Base-by-base conservation (phyloP, 2,888 invertebrate species). In the Heliconius sara region DNA sequence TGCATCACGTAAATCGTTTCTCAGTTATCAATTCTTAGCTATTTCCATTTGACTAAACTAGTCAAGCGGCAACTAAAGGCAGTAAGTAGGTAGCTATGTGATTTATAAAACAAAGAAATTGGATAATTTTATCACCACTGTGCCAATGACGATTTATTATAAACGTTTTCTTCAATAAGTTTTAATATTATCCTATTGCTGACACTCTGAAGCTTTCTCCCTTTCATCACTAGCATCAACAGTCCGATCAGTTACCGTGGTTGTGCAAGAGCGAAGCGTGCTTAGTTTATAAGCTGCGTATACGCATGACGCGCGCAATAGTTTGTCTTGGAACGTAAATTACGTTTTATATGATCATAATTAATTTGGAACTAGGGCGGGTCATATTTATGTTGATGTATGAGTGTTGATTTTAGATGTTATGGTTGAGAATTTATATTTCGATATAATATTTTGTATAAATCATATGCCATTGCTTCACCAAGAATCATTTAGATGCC, bases 161-260 rank as follows among this genome's bases (percentile, higher is more conserved):
- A 13, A 6, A 47, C 39, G 39, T 39, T 39, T 39, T 27, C 27
- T 43, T 27, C 9, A 52, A 73, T 30, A 30, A 73, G 63, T 16
- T 3, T 10, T 75, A 39, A 10, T 47, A 67, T 78, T 34, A 43
- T 67, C 9, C 52, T 57, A 47, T 73, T 73, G 67, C 79, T 71
- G 67, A 79, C 80, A 76, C 74, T 63, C 80, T 63, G 75, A 76
- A 80, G 78, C 77, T 76, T 75, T 66, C 34, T 71, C 57, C 76
- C 76, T 80, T 80, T 79, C 80, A 76, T 76, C 80, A 79, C 25
- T 30, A 70, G 67, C 76, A 75, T 79, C 81, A 79, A 80, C 77
- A 80, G 68, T 16, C 27, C 65, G 27, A 16, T 57, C 80, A 19
- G 76, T 67, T 57, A 65, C 67, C 10, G 60, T 27, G 57, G 76